phyloP scores from a whole-genome alignment of 2,888 invertebrate genomes.

The Gymnocheta viridis region DNA sequence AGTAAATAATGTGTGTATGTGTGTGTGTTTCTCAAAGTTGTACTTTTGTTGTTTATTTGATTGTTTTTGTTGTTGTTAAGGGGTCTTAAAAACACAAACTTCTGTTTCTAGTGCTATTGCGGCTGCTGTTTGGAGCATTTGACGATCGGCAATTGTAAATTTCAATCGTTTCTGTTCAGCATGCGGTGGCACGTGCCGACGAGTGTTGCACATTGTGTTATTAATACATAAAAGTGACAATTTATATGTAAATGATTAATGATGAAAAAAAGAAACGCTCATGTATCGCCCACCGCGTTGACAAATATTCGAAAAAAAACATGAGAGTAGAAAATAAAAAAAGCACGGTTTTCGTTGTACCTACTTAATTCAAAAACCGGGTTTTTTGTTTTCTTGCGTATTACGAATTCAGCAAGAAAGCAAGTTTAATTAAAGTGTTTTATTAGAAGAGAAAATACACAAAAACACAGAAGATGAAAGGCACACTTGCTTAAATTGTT shows the following conservation, averaged over 20 bases:
- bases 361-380: too few species aligned
- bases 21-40: conserved; percentile 29
- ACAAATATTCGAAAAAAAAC: too few species aligned
- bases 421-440: too few species aligned
- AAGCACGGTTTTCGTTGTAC: too few species aligned
- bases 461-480: too few species aligned
- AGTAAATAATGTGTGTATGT: conserved; percentile 11
- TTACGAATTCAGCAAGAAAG: too few species aligned
- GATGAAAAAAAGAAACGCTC: conserved; percentile 21
- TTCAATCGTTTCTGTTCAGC: conserved; percentile 39
- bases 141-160: conserved; percentile 53
- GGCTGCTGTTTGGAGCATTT: conserved; percentile 40
- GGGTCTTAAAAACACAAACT: conserved; percentile 17
- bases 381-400: too few species aligned
- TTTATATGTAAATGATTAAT: conserved; percentile 66
- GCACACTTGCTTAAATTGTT: too few species aligned
- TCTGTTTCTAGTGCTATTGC: conserved; percentile 5
- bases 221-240: conserved; percentile 66
- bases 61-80: conserved; percentile 23
- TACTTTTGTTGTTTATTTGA: conserved; percentile 21
- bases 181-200: conserved; percentile 54
- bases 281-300: too few species aligned
- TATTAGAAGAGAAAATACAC: too few species aligned
- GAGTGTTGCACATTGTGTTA: conserved; percentile 58
- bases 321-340: too few species aligned